A percentile compares a stretch with the other conserved stretches of the same genome.
phyloP scores from a whole-genome alignment of 2,113 vertebrate genomes.

The Gymnogyps californianus region DNA sequence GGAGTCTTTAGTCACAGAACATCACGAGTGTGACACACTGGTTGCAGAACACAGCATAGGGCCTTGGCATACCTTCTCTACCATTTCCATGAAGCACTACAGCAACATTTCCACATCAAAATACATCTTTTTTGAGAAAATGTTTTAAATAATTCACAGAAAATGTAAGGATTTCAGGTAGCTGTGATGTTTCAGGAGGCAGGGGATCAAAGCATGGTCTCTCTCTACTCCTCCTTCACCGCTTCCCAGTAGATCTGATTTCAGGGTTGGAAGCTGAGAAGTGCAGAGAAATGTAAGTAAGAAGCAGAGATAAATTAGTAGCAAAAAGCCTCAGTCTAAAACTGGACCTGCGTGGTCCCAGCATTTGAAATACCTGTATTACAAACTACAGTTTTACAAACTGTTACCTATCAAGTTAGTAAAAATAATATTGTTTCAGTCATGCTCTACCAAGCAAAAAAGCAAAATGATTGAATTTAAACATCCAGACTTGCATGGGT shows the following conservation, averaged over 20 bases:
- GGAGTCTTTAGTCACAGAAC: neutral
- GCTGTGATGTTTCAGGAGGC: constrained; percentile 22
- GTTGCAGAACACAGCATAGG: neutral
- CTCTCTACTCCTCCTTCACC: neutral
- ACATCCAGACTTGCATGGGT: neutral
- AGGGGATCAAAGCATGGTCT: constrained; percentile 10
- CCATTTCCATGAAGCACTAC: neutral
- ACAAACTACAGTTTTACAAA: neutral
- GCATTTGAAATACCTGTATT: neutral
- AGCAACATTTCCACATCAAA: constrained; percentile 38
- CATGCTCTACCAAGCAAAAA: neutral
- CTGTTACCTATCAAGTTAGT: neutral
- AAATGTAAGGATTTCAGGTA: constrained; percentile 2
- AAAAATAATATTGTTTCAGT: neutral
- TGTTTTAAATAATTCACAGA: constrained; percentile 31
- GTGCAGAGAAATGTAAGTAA: neutral
- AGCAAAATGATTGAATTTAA: neutral
- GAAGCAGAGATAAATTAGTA: neutral
- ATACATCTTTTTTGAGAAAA: neutral
- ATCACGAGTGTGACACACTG: neutral
- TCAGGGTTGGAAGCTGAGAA: neutral
- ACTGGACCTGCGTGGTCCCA: neutral
- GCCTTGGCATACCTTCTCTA: neutral
- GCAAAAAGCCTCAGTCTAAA: neutral
- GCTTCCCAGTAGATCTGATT: neutral